A percentile compares a stretch with the other conserved stretches of the same genome.
phyloP scores from a whole-genome alignment of 2,888 invertebrate species.

The Megalurothrips usitatus region DNA sequence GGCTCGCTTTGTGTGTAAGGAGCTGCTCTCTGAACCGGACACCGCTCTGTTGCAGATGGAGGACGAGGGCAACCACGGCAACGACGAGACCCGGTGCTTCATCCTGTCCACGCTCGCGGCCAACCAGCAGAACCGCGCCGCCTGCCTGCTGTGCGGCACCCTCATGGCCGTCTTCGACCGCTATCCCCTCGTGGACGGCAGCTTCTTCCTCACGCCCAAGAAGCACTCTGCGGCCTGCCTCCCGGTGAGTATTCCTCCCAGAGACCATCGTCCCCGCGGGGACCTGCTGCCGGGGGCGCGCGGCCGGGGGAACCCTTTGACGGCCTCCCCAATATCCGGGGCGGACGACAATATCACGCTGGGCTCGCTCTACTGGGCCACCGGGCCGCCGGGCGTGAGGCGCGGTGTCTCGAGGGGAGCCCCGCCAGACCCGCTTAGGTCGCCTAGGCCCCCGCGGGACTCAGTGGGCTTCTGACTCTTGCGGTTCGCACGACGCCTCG shows the following conservation, averaged over 20 bases:
- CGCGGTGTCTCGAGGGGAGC: no score
- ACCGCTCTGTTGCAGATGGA: slow-evolving; percentile 73
- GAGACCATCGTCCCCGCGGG: no score
- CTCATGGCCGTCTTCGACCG: slow-evolving; percentile 92
- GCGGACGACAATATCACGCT: not conserved
- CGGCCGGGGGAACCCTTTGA: not conserved
- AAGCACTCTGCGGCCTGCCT: slow-evolving; percentile 83
- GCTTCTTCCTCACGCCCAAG: slow-evolving; percentile 93
- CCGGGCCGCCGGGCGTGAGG: no score
- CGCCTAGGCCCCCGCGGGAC: no score
- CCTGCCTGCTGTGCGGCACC: slow-evolving; percentile 83
- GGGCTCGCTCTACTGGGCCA: no score
- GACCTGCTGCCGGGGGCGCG: not conserved
- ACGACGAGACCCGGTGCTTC: slow-evolving; percentile 95
- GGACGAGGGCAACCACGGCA: slow-evolving; percentile 96
- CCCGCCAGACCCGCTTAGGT: no score
- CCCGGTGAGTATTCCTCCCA: slow-evolving; percentile 61
- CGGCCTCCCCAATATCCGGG: not conserved
- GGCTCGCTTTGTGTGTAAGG: not conserved
- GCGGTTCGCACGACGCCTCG: no score
- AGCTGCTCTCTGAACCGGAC: not conserved
- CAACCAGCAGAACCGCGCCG: slow-evolving; percentile 78
- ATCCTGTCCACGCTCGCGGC: slow-evolving; percentile 91
- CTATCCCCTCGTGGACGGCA: slow-evolving; percentile 95
- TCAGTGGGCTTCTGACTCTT: no score